Base-by-base conservation (phyloP, 1,140 invertebrate species). In the Eufriesea mexicana region DNA sequence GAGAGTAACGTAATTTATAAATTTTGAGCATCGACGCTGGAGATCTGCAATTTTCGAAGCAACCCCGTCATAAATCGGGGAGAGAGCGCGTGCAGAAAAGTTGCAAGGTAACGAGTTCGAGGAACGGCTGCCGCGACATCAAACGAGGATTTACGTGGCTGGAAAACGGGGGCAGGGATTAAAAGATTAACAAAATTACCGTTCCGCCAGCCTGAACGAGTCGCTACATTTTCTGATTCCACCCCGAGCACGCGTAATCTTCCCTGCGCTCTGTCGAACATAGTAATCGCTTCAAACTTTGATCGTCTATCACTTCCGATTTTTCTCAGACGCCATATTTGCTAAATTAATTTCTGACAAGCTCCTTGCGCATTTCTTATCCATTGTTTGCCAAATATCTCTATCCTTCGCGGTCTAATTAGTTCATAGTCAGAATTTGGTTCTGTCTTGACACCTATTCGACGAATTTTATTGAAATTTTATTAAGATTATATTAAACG, bases 141-240 rank as follows among this genome's bases (percentile, higher is more conserved):
- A 18, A 66, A 67, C 28, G 25, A 8, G 8, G 5, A 25, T 67
- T 67, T 78, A 78, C 49, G 23, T 25, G 35, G 75, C 14, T 20
- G 61, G 35, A 20, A 54, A 76, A 61, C n/a, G 25, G 61, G 70
- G 62, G 73, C 59, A 77, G 81, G 83, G 77, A 90, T 86, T 86
- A 89, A 89, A 89, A 84, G 77, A 86, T 79, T 74, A 84, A 51
- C 59, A 77, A 79, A 79, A 84, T 79, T 74, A 62, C 61, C 55
- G 61, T 73, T 42, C 28, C 51, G 35, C 28, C 51, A 20, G 28
- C 1, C 49, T 49, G 28, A 35, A 14, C 28, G 28, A 42, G 59
- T 45, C 18, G 16, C 47, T 55, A 74, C 12, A 54, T 61, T 68
- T 55, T 68, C 80, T 20, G 2, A 9, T 14, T 23, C 12, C 23